These are phyloP conservation scores for Anthonomus grandis DNA, from an alignment of 1,140 invertebrate genomes.

Conservation along the genomic window DNA sequence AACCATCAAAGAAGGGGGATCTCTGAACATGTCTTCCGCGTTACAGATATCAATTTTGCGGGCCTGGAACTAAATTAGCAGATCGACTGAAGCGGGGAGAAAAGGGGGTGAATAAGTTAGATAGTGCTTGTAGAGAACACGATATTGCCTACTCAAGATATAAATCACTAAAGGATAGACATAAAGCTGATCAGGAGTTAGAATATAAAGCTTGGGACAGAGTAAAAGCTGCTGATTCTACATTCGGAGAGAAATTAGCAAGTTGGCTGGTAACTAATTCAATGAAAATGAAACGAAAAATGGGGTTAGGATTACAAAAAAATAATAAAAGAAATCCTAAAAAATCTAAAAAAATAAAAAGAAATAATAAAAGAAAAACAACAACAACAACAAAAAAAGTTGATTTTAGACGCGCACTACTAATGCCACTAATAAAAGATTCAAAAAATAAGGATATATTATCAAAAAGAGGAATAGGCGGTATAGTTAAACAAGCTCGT, in stretches of 20 bases:
- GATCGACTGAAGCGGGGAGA: too few relatives aligned
- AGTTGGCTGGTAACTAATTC: constrained; percentile 36
- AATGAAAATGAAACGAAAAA: constrained; percentile 45
- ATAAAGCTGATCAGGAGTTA: constrained; percentile 1
- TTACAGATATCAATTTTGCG: too few relatives aligned
- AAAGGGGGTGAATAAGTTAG: too few relatives aligned
- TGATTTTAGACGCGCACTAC: constrained; percentile 13
- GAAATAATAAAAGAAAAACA: not conserved
- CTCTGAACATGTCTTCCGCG: too few relatives aligned
- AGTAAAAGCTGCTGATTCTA: constrained; percentile 40
- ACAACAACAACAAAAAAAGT: constrained; percentile 10
- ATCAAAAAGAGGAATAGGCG: too few relatives aligned
- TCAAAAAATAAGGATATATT: constrained; percentile 25
- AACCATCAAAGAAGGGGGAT: too few relatives aligned
- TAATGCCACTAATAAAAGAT: constrained; percentile 16
- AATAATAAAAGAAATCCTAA: constrained; percentile 6
- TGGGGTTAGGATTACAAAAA: constrained; percentile 21
- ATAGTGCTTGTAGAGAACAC: too few relatives aligned
- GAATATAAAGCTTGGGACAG: not conserved
- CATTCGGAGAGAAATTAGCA: constrained; percentile 38
- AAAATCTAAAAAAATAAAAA: too few relatives aligned
- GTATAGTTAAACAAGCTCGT: constrained; percentile 36
- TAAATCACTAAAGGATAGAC: not conserved
- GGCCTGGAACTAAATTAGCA: too few relatives aligned
- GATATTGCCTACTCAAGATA: not conserved